Conservation (phyloP, 2,113 vertebrate genomes). For the Phalacrocorax carbo region DNA sequence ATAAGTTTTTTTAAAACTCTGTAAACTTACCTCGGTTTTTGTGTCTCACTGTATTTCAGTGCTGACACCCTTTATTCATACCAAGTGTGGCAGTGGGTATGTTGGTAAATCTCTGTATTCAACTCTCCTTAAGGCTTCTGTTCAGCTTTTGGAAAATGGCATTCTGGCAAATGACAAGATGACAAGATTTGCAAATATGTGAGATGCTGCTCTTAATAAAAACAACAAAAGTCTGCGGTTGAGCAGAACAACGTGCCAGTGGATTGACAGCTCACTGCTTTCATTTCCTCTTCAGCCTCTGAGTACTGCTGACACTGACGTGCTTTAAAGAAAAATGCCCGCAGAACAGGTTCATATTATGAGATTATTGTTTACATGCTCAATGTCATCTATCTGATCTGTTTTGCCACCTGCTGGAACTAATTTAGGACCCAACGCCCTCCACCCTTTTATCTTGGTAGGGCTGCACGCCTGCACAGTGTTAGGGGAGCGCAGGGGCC, state of each 20-base stretch:
- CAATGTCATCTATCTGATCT: background rate
- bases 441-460: background rate
- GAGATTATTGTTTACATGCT: background rate
- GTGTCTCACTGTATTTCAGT: conserved; percentile 40
- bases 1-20: background rate
- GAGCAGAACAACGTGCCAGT: background rate
- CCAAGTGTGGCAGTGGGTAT: conserved; percentile 64
- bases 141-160: background rate
- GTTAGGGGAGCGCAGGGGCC: background rate
- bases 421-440: background rate
- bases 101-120: conserved; percentile 71
- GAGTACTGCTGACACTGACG: background rate
- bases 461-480: background rate
- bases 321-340: background rate
- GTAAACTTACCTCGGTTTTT: background rate
- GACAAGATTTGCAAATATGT: background rate
- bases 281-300: conserved; percentile 18
- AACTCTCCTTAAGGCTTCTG: background rate
- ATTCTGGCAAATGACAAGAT: background rate
- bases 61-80: conserved; percentile 82
- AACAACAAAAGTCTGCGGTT: background rate
- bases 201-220: conserved; percentile 21
- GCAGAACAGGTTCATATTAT: background rate
- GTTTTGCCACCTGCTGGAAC: background rate
- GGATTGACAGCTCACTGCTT: conserved; percentile 19